Conservation (phyloP, 2,113 vertebrate genomes). For the human region DNA sequence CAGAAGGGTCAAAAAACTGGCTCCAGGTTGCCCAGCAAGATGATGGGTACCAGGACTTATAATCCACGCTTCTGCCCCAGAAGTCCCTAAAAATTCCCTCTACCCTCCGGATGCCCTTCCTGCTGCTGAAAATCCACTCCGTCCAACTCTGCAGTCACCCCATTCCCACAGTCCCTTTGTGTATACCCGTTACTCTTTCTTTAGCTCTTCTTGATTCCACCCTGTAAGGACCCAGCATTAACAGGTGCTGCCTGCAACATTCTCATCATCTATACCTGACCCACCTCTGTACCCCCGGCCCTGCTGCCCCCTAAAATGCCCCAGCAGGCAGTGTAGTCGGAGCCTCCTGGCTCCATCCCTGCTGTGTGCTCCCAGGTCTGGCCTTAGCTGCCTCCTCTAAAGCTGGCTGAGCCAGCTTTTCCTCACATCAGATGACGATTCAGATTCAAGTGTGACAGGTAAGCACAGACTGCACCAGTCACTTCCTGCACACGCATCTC, state of each 20-base stretch:
- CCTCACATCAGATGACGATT: neutral
- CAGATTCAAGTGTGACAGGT: neutral
- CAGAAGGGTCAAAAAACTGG: neutral
- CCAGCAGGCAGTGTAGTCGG: neutral
- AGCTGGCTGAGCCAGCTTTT: neutral
- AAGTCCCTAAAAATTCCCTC: neutral
- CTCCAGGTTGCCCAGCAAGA: neutral
- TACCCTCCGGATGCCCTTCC: too few relatives aligned
- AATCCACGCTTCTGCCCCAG: neutral
- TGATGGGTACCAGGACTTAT: neutral
- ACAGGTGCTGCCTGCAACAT: fast-evolving
- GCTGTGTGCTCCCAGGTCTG: neutral
- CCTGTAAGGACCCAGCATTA: neutral
- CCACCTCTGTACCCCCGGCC: neutral
- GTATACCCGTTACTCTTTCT: neutral
- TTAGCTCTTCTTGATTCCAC: neutral
- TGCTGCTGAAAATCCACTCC: neutral
- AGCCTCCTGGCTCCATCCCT: too few relatives aligned
- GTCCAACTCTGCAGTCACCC: neutral
- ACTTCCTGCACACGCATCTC: neutral
- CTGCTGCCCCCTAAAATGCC: too few relatives aligned
- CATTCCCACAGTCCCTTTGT: neutral
- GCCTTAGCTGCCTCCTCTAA: neutral
- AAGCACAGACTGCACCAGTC: neutral
- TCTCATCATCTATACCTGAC: too few relatives aligned